Evolutionary conservation across 1,140 invertebrate species (phyloP), one percentile per base, ranked within the genome.

Genomic region (Dendrolimus punctatus): DNA sequence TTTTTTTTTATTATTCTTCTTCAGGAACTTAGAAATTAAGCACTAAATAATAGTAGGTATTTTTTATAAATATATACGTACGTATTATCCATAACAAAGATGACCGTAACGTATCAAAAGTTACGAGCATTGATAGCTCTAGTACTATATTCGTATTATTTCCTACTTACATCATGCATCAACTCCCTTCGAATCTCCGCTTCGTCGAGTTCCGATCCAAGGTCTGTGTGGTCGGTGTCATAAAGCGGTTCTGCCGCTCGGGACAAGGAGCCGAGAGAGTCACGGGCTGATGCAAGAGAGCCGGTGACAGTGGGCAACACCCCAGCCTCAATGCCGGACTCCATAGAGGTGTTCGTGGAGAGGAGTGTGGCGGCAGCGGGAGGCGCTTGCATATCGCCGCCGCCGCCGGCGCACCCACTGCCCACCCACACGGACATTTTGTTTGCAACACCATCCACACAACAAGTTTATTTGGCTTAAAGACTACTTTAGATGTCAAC

Each of bases 131-230:
- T 5, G 23, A 45, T 6, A n/a, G 23, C n/a, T 45, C n/a, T 6
- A 45, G 6, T 45, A 45, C n/a, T 8, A 45, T 45, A 8, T 45
- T 9, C 6, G 5, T 8, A 7, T 6, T 45, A 45, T 45, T 5
- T 10, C 23, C 8, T 49, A 73, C 79, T 81, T 68, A 90, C 94
- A 82, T 95, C 94, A 77, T 93, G 92, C 40, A 95, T 88, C 62
- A 95, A 87, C 74, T 93, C 92, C 57, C 93, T 83, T 42, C 92
- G 88, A 47, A 93, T 89, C 66, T 95, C 93, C 6, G 91, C 91
- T 73, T 95, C 93, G 76, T 95, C 93, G 46, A 92, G 88, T 64
- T 94, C 92, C 43, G 92, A 93, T 39, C 90, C 92, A 5, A 94
- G 87, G 78, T 93, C 93, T 6, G 93, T 94, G 66, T 93, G 92